A percentile compares a stretch with the other conserved stretches of the same genome.
These are phyloP conservation scores for Drosophila melanica DNA, from an alignment of 1,140 invertebrate genomes.

Conservation along the genomic window DNA sequence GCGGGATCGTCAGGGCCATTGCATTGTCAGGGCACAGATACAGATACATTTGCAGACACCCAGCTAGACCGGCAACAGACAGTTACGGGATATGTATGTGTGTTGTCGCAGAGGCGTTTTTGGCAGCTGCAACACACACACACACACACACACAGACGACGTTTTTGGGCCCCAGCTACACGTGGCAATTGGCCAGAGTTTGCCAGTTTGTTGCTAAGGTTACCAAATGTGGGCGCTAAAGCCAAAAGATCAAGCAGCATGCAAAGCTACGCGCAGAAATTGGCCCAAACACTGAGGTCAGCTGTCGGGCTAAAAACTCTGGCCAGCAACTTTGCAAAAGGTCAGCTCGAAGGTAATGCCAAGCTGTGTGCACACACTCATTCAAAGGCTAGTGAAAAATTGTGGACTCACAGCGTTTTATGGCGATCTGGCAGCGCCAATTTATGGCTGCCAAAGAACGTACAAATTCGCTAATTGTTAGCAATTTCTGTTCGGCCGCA, in stretches of 20 bases:
- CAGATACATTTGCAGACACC: not conserved
- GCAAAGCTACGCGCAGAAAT: conserved; percentile 26
- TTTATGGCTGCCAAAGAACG: not conserved
- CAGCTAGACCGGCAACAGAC: conserved; percentile 50
- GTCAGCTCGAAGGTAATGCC: conserved; percentile 22
- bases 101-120: conserved; percentile 34
- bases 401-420: not conserved
- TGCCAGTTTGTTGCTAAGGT: conserved; percentile 19
- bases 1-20: conserved; percentile 56
- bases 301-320: conserved; percentile 12
- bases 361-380: not conserved
- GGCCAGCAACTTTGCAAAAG: conserved; percentile 14
- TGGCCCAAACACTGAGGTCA: conserved; percentile 16
- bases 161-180: conserved; percentile 41
- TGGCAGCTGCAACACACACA: conserved; percentile 45
- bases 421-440: conserved; percentile 7
- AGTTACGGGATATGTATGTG: conserved; percentile 29
- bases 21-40: conserved; percentile 17
- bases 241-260: conserved; percentile 34
- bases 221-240: conserved; percentile 4
- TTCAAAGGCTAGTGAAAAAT: conserved; percentile 3
- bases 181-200: conserved; percentile 35
- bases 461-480: not conserved
- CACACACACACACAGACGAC: conserved; percentile 5
- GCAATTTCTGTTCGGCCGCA: not conserved